A percentile compares a stretch with the other conserved stretches of the same genome.
Evolutionary conservation across 1,140 invertebrate species (phyloP).

Genomic region (Caenorhabditis inopinata): DNA sequence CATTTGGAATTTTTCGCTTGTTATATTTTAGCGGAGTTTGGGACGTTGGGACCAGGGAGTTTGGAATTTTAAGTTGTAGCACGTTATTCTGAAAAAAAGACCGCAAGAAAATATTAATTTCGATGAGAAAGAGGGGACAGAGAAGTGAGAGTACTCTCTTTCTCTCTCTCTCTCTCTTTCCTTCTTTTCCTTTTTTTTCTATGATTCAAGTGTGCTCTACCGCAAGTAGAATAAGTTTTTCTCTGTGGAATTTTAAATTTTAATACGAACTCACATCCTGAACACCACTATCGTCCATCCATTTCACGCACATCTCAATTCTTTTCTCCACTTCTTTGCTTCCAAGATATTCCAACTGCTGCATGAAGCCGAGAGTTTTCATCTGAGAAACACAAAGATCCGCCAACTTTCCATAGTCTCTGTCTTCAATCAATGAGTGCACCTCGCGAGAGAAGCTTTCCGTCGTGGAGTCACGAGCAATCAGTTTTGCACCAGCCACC

Average conservation of each 20-base stretch:
- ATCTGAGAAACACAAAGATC: conserved; percentile 5
- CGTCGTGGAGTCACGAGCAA: not conserved
- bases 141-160: no score
- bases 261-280: not conserved
- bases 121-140: no score
- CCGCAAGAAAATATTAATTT: not conserved
- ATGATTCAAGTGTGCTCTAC: no score
- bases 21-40: conserved; percentile 52
- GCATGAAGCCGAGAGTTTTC: not conserved
- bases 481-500: not conserved
- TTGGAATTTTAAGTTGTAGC: not conserved
- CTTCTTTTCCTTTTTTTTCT: no score
- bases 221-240: no score
- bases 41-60: not conserved
- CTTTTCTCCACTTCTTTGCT: not conserved
- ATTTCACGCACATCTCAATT: not conserved
- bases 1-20: conserved; percentile 54
- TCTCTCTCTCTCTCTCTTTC: no score
- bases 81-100: conserved; percentile 16
- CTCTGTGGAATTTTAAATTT: no score
- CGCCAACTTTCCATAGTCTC: not conserved
- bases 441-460: not conserved
- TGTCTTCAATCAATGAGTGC: not conserved
- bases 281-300: not conserved
- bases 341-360: not conserved